These are phyloP conservation scores for Onthophagus sagittarius DNA, from an alignment of 2,888 invertebrate genomes.

Conservation along the genomic window DNA sequence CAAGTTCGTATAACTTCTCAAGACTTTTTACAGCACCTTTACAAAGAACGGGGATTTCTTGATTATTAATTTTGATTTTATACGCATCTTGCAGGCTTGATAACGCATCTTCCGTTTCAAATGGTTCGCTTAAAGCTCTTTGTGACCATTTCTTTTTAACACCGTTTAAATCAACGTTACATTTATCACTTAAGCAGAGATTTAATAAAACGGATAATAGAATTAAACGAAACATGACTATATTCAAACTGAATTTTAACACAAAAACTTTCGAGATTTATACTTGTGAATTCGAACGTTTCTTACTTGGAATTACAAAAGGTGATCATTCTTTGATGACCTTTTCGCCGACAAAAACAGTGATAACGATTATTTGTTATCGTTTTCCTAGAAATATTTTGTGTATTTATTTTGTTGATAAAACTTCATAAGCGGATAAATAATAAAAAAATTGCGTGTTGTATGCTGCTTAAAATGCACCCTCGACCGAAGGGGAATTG, in stretches of 20 bases:
- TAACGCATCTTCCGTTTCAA: conserved; percentile 5
- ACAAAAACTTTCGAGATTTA: background rate
- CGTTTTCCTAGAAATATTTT: background rate
- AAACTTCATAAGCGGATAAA: no score
- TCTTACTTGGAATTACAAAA: background rate
- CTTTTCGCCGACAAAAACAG: background rate
- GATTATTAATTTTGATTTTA: conserved; percentile 5
- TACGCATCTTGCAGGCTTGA: background rate
- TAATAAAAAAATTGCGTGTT: no score
- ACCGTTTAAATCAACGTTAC: conserved; percentile 4
- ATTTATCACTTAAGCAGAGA: background rate
- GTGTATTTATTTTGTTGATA: no score
- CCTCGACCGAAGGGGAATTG: background rate
- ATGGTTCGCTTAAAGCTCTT: background rate
- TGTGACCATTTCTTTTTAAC: background rate
- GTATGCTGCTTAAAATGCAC: background rate
- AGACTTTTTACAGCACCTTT: conserved; percentile 13
- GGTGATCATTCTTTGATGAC: background rate
- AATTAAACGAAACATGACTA: background rate
- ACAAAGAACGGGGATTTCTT: conserved; percentile 11
- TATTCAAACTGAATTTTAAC: background rate
- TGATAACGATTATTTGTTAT: background rate
- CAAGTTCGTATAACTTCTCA: conserved; percentile 26
- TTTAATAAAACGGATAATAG: background rate
- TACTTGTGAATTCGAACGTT: background rate